Conservation (phyloP, 1,140 invertebrate genomes). For the Kradibia gibbosae region DNA sequence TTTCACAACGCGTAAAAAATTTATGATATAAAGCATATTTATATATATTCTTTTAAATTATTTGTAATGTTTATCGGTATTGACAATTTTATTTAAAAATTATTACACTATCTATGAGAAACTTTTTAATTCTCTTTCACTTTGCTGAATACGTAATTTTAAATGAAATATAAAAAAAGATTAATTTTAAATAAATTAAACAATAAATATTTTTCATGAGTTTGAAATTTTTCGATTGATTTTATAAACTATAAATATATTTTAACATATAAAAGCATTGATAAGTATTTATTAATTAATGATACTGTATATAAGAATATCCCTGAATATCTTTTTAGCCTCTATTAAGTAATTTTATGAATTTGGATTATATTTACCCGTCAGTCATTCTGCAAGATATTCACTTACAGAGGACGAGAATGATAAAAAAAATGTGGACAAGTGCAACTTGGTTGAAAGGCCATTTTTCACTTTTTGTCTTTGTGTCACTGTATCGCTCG, state of each 20-base stretch:
- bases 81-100: not conserved
- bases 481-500: slow-evolving; percentile 8
- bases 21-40: too few relatives aligned
- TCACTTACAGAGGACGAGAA: not conserved
- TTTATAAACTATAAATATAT: not conserved
- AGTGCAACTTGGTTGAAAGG: slow-evolving; percentile 46
- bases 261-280: not conserved
- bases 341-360: not conserved
- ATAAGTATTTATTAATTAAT: not conserved
- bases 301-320: not conserved
- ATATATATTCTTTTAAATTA: not conserved
- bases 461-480: slow-evolving; percentile 38
- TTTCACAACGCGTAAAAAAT: too few relatives aligned
- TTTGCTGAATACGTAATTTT: not conserved
- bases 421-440: slow-evolving; percentile 23
- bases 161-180: not conserved
- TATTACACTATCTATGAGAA: not conserved
- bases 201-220: too few relatives aligned
- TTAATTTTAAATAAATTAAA: not conserved
- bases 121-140: not conserved
- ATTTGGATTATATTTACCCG: not conserved
- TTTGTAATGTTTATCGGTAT: not conserved
- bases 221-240: not conserved
- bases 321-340: not conserved
- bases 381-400: slow-evolving; percentile 13